A percentile compares a stretch with the other conserved stretches of the same genome.
phyloP scores from a whole-genome alignment of 2,797 vertebrate genomes.

The Myripristis murdjan region DNA sequence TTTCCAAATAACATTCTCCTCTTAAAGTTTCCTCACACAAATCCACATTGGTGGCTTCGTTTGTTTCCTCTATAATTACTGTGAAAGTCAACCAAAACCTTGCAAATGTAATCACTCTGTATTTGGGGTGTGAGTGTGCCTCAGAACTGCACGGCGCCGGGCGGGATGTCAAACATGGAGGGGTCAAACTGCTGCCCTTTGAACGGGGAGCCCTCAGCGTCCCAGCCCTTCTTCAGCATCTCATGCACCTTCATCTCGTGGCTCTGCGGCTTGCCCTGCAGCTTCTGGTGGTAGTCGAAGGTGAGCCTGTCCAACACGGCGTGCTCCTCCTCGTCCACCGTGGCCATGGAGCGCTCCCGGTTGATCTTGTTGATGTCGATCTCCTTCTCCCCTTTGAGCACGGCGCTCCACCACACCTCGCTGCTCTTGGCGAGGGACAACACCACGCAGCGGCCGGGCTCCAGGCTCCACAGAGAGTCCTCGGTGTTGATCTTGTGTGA shows the following conservation, averaged over 20 bases:
- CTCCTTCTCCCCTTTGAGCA: constrained; percentile 93
- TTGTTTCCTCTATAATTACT: not conserved
- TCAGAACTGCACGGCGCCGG: constrained; percentile 96
- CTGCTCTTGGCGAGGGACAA: constrained; percentile 91
- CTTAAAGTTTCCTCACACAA: no score
- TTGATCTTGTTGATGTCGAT: constrained; percentile 96
- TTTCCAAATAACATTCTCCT: not conserved
- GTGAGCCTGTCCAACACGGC: constrained; percentile 95
- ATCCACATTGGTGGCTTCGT: no score
- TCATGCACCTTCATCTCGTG: constrained; percentile 98
- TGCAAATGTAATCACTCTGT: constrained; percentile 17
- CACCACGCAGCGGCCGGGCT: constrained; percentile 92
- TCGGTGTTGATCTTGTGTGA: constrained; percentile 96
- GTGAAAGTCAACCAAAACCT: not conserved
- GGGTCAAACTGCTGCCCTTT: constrained; percentile 95
- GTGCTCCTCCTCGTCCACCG: constrained; percentile 95
- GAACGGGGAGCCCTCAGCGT: constrained; percentile 97
- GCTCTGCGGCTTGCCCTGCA: constrained; percentile 97
- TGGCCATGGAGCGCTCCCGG: constrained; percentile 96
- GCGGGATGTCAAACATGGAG: constrained; percentile 96
- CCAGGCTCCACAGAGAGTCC: constrained; percentile 96
- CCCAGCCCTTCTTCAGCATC: constrained; percentile 99
- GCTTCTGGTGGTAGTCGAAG: constrained; percentile 98
- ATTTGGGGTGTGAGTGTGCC: not conserved
- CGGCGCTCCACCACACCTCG: constrained; percentile 96